A percentile compares a stretch with the other conserved stretches of the same genome.
These are phyloP conservation scores for Cryptosula pallasiana DNA, from an alignment of 2,888 invertebrate species.

Conservation along the genomic window DNA sequence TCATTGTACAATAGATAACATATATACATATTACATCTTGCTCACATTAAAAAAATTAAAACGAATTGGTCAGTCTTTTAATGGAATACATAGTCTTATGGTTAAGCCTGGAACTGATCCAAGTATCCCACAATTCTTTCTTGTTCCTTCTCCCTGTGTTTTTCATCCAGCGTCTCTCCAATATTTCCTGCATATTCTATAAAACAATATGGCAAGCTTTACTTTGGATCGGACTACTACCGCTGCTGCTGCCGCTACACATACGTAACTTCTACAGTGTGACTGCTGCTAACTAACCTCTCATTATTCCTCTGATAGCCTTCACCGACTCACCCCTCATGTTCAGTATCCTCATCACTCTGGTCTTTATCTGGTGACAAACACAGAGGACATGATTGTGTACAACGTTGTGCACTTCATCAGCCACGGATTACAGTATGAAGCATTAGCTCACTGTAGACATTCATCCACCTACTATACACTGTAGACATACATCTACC, in stretches of 20 bases:
- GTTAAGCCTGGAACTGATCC: constrained; percentile 73
- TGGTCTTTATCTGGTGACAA: constrained; percentile 67
- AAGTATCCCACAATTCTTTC: constrained; percentile 85
- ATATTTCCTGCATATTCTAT: constrained; percentile 91
- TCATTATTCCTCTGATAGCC: constrained; percentile 86
- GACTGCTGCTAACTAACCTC: constrained; percentile 67
- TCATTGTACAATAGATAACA: neutral
- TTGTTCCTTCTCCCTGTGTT: constrained; percentile 79
- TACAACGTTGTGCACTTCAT: too few relatives aligned
- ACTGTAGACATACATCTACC: too few relatives aligned
- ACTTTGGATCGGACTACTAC: too few relatives aligned
- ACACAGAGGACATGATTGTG: too few relatives aligned
- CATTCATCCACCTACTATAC: too few relatives aligned
- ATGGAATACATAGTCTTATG: neutral
- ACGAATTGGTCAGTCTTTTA: too few relatives aligned
- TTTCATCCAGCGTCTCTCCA: constrained; percentile 74
- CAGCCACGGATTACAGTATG: too few relatives aligned
- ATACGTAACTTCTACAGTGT: too few relatives aligned
- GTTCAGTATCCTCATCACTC: constrained; percentile 81
- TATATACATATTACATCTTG: neutral
- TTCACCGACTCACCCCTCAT: constrained; percentile 84
- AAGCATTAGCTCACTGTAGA: too few relatives aligned
- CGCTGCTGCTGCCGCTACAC: too few relatives aligned
- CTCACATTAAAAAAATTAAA: neutral
- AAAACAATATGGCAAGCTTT: constrained; percentile 22